A percentile compares a stretch with the other conserved stretches of the same genome.
Conservation (phyloP, 2,113 vertebrate species). For the Neomonachus schauinslandi region DNA sequence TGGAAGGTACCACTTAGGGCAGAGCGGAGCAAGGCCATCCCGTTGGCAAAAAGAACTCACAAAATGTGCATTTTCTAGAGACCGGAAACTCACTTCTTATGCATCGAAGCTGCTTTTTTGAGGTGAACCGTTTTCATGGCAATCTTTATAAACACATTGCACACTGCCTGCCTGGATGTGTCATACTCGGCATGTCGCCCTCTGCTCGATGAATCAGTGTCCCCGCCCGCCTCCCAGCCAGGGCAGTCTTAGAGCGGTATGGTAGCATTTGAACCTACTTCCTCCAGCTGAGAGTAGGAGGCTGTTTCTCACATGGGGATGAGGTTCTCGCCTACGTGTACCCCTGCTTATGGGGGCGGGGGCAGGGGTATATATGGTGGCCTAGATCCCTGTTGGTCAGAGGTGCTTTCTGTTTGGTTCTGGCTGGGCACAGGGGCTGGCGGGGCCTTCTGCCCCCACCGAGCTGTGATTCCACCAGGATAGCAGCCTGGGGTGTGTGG, state of each 20-base stretch:
- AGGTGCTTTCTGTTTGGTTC: not conserved
- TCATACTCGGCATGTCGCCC: not conserved
- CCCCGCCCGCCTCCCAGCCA: not conserved
- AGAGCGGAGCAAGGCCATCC: not conserved
- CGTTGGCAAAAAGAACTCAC: not conserved
- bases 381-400: not conserved
- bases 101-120: not conserved
- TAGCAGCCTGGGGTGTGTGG: not conserved
- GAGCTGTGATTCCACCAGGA: not conserved
- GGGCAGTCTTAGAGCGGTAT: not conserved
- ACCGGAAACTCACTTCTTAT: not conserved
- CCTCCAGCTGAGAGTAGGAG: not conserved
- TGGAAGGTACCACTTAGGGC: not conserved
- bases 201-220: not conserved
- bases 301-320: not conserved
- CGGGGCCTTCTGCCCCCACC: not conserved
- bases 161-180: not conserved
- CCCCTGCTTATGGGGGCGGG: not conserved
- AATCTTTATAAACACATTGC: no score
- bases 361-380: not conserved
- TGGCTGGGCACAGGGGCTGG: not conserved
- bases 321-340: not conserved
- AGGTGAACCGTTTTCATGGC: not conserved
- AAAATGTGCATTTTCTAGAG: accelerated
- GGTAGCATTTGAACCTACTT: not conserved